Conservation (phyloP, 2,888 invertebrate species). For the Cephus runcator region DNA sequence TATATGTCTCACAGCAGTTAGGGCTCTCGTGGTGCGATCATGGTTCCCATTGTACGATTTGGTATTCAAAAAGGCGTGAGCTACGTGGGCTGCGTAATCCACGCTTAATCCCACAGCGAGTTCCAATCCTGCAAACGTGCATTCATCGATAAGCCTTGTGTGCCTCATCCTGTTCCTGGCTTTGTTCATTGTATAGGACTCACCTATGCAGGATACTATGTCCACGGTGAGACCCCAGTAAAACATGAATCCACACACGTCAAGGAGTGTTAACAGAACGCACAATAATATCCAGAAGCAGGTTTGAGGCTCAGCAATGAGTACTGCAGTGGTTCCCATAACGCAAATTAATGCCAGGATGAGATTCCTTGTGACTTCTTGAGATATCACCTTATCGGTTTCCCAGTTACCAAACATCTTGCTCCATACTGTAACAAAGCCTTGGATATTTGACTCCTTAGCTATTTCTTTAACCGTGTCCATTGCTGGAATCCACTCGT, state of each 20-base stretch:
- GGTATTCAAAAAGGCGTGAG: conserved; percentile 80
- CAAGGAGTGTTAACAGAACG: conserved; percentile 78
- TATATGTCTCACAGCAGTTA: conserved; percentile 76
- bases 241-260: conserved; percentile 83
- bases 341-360: conserved; percentile 81
- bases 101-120: conserved; percentile 85
- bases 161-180: background rate
- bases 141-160: background rate
- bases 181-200: conserved; percentile 13
- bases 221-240: conserved; percentile 86
- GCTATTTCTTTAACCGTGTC: conserved; percentile 71
- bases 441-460: conserved; percentile 70
- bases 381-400: conserved; percentile 80
- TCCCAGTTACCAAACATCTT: conserved; percentile 80
- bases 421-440: conserved; percentile 77
- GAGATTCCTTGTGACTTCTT: conserved; percentile 81
- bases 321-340: conserved; percentile 79
- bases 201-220: conserved; percentile 81
- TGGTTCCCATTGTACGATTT: conserved; percentile 67
- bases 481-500: conserved; percentile 81
- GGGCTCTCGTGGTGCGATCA: conserved; percentile 67
- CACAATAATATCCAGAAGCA: conserved; percentile 84
- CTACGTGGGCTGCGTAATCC: conserved; percentile 85
- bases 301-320: conserved; percentile 81
- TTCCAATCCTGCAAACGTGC: conserved; percentile 67